Evolutionary conservation across 2,797 vertebrate species (phyloP), one percentile per base, ranked within the genome.

Genomic region (Arctocebus calabarensis): DNA sequence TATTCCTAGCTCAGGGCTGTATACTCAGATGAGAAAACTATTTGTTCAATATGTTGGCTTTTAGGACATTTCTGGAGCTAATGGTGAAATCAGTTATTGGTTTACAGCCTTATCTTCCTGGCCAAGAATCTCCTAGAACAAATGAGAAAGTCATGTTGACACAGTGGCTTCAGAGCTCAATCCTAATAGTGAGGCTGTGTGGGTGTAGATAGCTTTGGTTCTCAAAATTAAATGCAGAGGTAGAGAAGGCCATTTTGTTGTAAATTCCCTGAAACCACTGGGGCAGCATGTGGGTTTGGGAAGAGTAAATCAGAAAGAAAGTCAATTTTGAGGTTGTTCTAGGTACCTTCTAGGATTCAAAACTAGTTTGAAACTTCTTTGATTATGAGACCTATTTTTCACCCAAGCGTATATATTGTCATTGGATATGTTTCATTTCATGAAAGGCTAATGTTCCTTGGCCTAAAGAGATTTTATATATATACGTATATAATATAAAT

Each of bases 11-110:
- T 11, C 57, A 74, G 23, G 34, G 8, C 12, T 89, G 3, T 84
- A 94, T 95, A 77, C 4, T 16, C 40, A 94, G 43, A 73, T 95
- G 27, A 94, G 11, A 45, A 95, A 94, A 78, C 20, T 77, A 34
- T 91, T 95, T 12, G 22, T 61, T 94, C 55, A 84, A 81, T 91
- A 29, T 37, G 81, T 37, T 89, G 68, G 19, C 20, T 68, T 84
- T 87, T 55, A 82, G 78, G 45, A 93, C 86, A 74, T 94, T 95
- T 7, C 34, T 93, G 71, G 9, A 74, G 8, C 34, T 20, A 84
- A 77, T n/a, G 75, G 25, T 91, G 25, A 52, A 87, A 20, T 94
- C 77, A 57, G 90, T 84, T 96, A 84, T 85, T 84, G 27, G 8
- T 64, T 84, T 92, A 66, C 0, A 90, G 57, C 23, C 16, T 89